Conservation (phyloP, 2,888 invertebrate species). For the Eupithecia abbreviata region DNA sequence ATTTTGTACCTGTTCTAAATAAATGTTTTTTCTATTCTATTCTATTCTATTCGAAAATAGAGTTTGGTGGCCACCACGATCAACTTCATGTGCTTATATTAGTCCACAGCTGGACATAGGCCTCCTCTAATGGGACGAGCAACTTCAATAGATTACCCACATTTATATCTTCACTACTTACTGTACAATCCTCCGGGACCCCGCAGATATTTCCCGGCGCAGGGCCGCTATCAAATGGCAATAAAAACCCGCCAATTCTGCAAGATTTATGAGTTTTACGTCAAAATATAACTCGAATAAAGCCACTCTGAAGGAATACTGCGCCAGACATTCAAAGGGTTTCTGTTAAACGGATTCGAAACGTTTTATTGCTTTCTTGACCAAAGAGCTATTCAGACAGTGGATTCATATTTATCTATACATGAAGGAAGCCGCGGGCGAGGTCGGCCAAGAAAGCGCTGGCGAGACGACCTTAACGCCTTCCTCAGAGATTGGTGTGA, state of each 20-base stretch:
- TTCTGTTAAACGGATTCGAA: not conserved
- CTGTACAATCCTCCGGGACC: slow-evolving; percentile 14
- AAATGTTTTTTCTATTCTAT: too few species aligned
- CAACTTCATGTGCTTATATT: too few species aligned
- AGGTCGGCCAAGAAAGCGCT: too few species aligned
- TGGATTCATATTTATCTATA: not conserved
- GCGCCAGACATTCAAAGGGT: not conserved
- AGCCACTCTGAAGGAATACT: slow-evolving; percentile 19
- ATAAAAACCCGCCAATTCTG: slow-evolving; percentile 32
- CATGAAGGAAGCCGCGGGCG: too few species aligned
- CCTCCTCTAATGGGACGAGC: too few species aligned
- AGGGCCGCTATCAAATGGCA: slow-evolving; percentile 29
- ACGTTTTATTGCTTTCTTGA: not conserved
- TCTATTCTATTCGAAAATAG: too few species aligned
- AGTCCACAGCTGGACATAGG: too few species aligned
- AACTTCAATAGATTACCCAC: too few species aligned
- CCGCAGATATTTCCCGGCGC: slow-evolving; percentile 14
- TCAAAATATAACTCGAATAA: slow-evolving; percentile 38
- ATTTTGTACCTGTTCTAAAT: too few species aligned
- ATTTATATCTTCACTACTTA: not conserved
- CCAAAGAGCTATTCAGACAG: not conserved
- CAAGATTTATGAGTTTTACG: slow-evolving; percentile 39
- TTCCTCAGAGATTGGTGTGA: too few species aligned
- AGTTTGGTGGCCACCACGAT: too few species aligned
- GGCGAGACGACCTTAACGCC: too few species aligned